Evolutionary conservation across 2,888 invertebrate species (phyloP).

Genomic region (Hemithea aestivaria): DNA sequence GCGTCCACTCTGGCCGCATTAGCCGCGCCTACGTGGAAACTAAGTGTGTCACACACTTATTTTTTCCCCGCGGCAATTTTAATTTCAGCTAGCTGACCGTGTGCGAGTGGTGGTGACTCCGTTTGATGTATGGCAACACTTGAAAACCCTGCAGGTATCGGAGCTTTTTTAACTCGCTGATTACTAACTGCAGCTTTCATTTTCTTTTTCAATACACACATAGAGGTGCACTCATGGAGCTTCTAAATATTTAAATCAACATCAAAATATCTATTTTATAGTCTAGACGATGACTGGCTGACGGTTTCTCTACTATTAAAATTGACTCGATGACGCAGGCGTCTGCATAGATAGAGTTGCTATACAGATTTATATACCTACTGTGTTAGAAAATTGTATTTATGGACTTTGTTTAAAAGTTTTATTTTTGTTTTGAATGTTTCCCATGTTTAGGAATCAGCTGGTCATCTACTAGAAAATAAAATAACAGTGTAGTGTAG

Average conservation of each 20-base stretch:
- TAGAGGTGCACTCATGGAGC: no score
- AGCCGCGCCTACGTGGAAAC: conserved; percentile 67
- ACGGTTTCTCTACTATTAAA: no score
- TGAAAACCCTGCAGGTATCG: conserved; percentile 29
- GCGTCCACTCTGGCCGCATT: conserved; percentile 71
- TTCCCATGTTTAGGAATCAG: no score
- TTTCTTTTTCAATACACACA: conserved; percentile 8
- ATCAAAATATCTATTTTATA: no score
- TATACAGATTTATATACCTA: no score
- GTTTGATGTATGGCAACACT: conserved; percentile 68
- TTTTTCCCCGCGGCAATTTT: conserved; percentile 72
- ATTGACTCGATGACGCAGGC: no score
- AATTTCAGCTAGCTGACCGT: conserved; percentile 71
- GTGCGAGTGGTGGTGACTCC: conserved; percentile 47
- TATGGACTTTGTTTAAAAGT: no score
- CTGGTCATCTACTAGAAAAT: neutral
- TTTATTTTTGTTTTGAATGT: no score
- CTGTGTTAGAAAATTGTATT: no score
- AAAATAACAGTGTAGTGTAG: conserved; percentile 5
- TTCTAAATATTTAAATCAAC: conserved; percentile 1
- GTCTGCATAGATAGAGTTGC: no score
- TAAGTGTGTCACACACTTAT: conserved; percentile 72
- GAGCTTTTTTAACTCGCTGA: conserved; percentile 18
- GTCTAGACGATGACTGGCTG: no score
- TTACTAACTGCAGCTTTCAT: conserved; percentile 12